These are phyloP conservation scores for Andricus grossulariae DNA, from an alignment of 1,140 invertebrate species.

Conservation along the genomic window DNA sequence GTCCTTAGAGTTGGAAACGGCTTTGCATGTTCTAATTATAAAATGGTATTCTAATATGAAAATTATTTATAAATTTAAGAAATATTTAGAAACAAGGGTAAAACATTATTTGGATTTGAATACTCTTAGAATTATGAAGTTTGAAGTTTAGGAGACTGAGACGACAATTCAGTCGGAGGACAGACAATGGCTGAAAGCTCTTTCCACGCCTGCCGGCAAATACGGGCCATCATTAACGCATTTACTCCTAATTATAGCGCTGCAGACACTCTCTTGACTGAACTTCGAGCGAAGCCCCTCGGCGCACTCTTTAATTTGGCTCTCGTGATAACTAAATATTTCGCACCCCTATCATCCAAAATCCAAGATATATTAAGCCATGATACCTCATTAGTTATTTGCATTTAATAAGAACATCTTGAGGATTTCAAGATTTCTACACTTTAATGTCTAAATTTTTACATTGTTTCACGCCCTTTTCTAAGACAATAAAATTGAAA, in stretches of 20 bases:
- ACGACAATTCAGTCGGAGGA: conserved; percentile 41
- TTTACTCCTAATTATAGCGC: conserved; percentile 52
- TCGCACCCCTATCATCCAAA: conserved; percentile 47
- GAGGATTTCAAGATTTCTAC: too few relatives aligned
- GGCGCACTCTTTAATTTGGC: conserved; percentile 47
- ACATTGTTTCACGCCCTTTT: too few relatives aligned
- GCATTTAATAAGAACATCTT: too few relatives aligned
- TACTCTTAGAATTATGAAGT: not conserved
- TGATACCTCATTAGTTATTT: too few relatives aligned
- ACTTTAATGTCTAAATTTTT: too few relatives aligned
- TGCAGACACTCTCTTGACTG: conserved; percentile 48
- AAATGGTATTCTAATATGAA: too few relatives aligned
- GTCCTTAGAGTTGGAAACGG: too few relatives aligned
- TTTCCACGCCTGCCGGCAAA: conserved; percentile 46
- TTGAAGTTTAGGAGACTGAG: conserved; percentile 34
- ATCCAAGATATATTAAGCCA: not conserved
- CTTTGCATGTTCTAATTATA: too few relatives aligned
- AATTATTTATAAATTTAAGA: too few relatives aligned
- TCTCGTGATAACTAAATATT: conserved; percentile 46
- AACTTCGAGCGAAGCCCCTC: conserved; percentile 41
- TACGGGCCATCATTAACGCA: conserved; percentile 53
- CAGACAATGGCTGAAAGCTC: conserved; percentile 47
- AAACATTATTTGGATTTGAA: conserved; percentile 9
- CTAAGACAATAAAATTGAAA: too few relatives aligned
- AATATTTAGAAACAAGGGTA: not conserved